phyloP scores from a whole-genome alignment of 1,140 invertebrate species.

The Listronotus oregonensis region DNA sequence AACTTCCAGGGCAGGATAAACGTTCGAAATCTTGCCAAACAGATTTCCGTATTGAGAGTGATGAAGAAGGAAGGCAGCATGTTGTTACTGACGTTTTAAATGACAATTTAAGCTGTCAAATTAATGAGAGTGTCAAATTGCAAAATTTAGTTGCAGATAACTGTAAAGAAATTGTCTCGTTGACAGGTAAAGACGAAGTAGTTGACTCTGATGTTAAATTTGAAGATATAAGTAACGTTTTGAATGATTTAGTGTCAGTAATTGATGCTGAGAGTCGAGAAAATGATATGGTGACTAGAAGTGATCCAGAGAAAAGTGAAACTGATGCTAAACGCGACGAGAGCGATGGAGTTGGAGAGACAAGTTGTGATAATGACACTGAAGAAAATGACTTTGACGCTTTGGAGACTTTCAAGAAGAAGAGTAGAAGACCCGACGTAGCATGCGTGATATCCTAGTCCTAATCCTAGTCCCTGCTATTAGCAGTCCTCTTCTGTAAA shows the following conservation, averaged over 20 bases:
- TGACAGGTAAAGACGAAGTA: neutral
- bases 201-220: neutral
- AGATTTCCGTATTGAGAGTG: too few relatives aligned
- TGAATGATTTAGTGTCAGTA: neutral
- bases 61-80: too few relatives aligned
- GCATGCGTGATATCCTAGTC: neutral
- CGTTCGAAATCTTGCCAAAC: too few relatives aligned
- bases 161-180: too few relatives aligned
- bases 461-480: too few relatives aligned
- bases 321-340: neutral
- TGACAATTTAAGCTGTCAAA: neutral
- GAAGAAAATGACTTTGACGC: neutral
- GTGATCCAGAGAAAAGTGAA: neutral
- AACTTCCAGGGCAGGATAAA: too few relatives aligned
- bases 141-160: neutral
- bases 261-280: too few relatives aligned
- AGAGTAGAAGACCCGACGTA: neutral
- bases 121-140: neutral
- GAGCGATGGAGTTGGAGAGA: neutral
- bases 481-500: too few relatives aligned
- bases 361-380: neutral
- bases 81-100: too few relatives aligned
- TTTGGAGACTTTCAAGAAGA: neutral
- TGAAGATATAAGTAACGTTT: neutral
- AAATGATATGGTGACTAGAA: too few relatives aligned